Evolutionary conservation across 35 echinoderm and acorn worm species (phyloP).

Genomic region (Diadema setosum): DNA sequence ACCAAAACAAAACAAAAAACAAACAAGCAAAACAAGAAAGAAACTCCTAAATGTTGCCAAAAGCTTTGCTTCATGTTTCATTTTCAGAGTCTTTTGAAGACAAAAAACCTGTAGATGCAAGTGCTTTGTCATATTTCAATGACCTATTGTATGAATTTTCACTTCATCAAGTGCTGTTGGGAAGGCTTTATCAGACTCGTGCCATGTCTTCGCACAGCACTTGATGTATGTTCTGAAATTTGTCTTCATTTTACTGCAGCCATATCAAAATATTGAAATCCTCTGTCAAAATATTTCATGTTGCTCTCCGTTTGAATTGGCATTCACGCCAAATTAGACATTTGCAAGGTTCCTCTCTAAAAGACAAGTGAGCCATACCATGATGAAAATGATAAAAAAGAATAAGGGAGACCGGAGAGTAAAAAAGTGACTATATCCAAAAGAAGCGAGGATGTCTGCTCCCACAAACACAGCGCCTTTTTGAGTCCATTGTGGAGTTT

Average conservation of each 20-base stretch:
- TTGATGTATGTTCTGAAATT: too few relatives aligned
- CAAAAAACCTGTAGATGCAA: background rate
- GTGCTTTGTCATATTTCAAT: too few relatives aligned
- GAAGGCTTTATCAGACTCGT: too few relatives aligned
- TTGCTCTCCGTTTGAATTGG: background rate
- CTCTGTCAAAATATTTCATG: conserved; percentile 16
- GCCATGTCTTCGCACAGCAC: too few relatives aligned
- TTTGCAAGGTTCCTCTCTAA: background rate
- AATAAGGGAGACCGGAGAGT: background rate
- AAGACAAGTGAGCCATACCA: too few relatives aligned
- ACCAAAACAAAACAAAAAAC: too few relatives aligned
- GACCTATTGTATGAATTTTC: background rate
- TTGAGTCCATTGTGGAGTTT: background rate
- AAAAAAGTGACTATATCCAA: background rate
- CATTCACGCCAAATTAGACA: background rate
- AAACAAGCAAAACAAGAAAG: too few relatives aligned
- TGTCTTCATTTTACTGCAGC: too few relatives aligned
- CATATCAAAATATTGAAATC: background rate
- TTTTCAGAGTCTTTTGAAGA: too few relatives aligned
- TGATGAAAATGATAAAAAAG: background rate
- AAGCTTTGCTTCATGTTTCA: too few relatives aligned
- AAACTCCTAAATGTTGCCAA: too few relatives aligned
- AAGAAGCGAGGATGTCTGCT: background rate
- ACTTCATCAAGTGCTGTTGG: too few relatives aligned
- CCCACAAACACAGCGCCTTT: background rate